Base-by-base conservation (phyloP, 2,888 invertebrate species). In the Microplitis manilae region DNA sequence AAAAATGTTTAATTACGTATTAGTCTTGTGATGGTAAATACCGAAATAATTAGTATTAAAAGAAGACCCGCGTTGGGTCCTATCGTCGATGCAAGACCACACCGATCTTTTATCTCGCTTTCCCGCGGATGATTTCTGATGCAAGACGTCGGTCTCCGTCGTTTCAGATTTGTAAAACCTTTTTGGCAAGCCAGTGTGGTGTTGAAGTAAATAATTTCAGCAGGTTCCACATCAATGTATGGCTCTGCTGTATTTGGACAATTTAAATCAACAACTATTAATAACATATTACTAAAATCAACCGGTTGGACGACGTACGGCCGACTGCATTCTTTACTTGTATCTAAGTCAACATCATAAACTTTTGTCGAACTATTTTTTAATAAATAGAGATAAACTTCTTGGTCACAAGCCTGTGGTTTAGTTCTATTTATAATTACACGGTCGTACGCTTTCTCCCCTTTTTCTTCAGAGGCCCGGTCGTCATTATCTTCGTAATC, bases 371-470 rank as follows among this genome's bases (percentile, higher is more conserved):
- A 84, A 4, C 84, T 82, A 74, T 88, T 88, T 75, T 87, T 86
- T 68, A 90, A 79, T 2, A 89, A 85, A 84, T 91, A 93, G 41
- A 93, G 87, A 70, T 73, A 65, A 81, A 92, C 91, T 88, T 95
- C 94, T 87, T 96, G 93, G 88, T 97, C 97, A 88, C 97, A 97
- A 5, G 96, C 95, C 76, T 95, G 94, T 0, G 96, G 96, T 67
- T 95, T 92, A 0, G 97, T 97, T 85, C 96, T 92, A 82, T 94
- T 94, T 84, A 96, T 93, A 71, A 94, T 91, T 1, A 95, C 92
- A 7, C 92, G 90, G 82, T 94, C 93, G 87, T 93, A 92, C 84
- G 93, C 91, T 83, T 91, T 88, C 80, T 91, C 90, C 77, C 90
- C 91, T 80, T 92, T 92, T 70, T 89, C 88, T n/a, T 90, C 88